A percentile compares a stretch with the other conserved stretches of the same genome.
These are phyloP conservation scores for Drosophila repletoides DNA, from an alignment of 1,140 invertebrate genomes.

Conservation along the genomic window DNA sequence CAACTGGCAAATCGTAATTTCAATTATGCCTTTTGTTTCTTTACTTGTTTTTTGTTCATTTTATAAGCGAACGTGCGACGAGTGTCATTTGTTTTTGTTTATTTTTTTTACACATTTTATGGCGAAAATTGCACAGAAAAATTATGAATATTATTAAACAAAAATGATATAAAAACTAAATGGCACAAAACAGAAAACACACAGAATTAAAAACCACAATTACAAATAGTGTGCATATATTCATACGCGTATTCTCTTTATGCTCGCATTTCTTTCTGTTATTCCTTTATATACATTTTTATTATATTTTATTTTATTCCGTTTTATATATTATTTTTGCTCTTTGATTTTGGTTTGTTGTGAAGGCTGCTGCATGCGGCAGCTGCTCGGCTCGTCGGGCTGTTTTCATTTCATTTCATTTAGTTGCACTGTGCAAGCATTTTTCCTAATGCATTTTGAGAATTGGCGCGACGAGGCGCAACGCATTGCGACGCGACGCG, in stretches of 20 bases:
- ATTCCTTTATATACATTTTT: slow-evolving; percentile 20
- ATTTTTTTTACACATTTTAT: slow-evolving; percentile 54
- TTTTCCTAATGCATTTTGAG: slow-evolving; percentile 26
- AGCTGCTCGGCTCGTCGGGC: slow-evolving; percentile 16
- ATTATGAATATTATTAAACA: slow-evolving; percentile 32
- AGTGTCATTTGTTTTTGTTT: slow-evolving; percentile 48
- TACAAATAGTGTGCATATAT: slow-evolving; percentile 1
- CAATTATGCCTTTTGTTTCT: slow-evolving; percentile 32
- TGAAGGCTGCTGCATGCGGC: slow-evolving; percentile 39
- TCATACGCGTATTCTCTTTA: background rate
- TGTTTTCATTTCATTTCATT: slow-evolving; percentile 40
- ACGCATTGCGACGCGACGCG: too few species aligned
- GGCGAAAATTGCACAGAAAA: slow-evolving; percentile 28
- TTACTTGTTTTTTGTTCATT: slow-evolving; percentile 20
- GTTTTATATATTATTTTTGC: slow-evolving; percentile 28
- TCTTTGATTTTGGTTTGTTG: slow-evolving; percentile 13
- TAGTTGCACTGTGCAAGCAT: slow-evolving; percentile 17
- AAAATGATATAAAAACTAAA: slow-evolving; percentile 45
- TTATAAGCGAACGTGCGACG: slow-evolving; percentile 62
- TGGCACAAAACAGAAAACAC: slow-evolving; percentile 18
- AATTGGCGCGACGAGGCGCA: slow-evolving; percentile 47
- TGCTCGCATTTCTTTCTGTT: slow-evolving; percentile 16
- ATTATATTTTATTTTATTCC: slow-evolving; percentile 33
- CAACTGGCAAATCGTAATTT: too few species aligned
- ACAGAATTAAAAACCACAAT: slow-evolving; percentile 26